Conservation (phyloP, 1,140 invertebrate genomes). For the Heliconius congener region DNA sequence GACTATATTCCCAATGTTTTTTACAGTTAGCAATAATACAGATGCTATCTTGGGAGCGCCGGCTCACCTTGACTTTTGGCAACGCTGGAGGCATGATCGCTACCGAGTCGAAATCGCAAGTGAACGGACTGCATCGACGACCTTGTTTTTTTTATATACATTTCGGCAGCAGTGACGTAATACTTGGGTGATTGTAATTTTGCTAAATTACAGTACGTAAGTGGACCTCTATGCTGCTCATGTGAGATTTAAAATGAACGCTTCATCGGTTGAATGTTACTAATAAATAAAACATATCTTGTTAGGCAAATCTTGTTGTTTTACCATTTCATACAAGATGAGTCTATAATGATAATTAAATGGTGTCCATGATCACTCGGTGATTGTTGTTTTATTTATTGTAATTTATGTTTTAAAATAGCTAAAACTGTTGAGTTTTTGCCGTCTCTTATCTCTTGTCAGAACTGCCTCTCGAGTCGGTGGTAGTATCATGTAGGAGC, state of each 20-base stretch:
- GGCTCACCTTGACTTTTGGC: constrained; percentile 71
- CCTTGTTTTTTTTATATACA: constrained; percentile 61
- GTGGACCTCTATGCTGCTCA: constrained; percentile 42
- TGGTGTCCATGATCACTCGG: too few species aligned
- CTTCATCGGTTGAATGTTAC: background rate
- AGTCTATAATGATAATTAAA: too few species aligned
- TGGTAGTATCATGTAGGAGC: too few species aligned
- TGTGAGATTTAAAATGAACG: background rate
- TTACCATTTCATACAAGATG: too few species aligned
- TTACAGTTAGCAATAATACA: constrained; percentile 20
- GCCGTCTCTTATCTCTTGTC: too few species aligned
- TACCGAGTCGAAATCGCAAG: constrained; percentile 66
- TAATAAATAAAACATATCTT: too few species aligned
- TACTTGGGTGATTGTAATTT: constrained; percentile 49
- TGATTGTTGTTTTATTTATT: background rate
- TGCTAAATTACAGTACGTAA: constrained; percentile 4
- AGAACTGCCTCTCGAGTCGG: too few species aligned
- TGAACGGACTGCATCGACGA: constrained; percentile 68
- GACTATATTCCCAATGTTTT: background rate
- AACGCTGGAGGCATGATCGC: constrained; percentile 40
- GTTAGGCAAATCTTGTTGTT: too few species aligned
- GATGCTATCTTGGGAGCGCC: constrained; percentile 38
- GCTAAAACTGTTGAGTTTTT: too few species aligned
- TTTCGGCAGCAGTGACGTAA: constrained; percentile 66
- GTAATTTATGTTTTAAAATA: too few species aligned